Evolutionary conservation across 2,888 invertebrate genomes (phyloP), one percentile per base, ranked within the genome.

Genomic region (Luperina testacea): DNA sequence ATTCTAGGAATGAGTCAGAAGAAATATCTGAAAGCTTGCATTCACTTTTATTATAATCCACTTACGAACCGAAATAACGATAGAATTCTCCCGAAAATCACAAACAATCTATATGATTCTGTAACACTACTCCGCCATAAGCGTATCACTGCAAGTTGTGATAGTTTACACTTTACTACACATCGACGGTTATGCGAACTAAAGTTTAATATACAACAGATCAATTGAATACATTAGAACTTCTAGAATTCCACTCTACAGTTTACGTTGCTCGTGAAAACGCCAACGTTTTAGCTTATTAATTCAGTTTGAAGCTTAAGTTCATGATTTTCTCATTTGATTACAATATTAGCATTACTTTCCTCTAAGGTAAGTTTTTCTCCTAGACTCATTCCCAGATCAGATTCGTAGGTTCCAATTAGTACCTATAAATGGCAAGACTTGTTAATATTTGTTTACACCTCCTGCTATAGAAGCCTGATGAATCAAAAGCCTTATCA

Each of bases 401-500:
- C 45, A 48, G 48, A 65, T 71, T 78, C 9, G 2, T 57, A n/a
- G 15, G 20, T 42, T 79, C 57, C 59, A 72, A 32, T 67, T 8
- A 67, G 42, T 51, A 11, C 42, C 38, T 79, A 2, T 8, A 17
- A 45, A 73, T 17, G 1, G 17, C 17, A 53, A 45, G 45, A 13
- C 51, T 32, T 38, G 53, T 15, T 53, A 59, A n/a, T 42, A 68
- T n/a, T 11, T 3, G 1, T 51, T 57, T 2, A 13, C 13, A 9
- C 27, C 15, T n/a, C n/a, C 32, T 42, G n/a, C 11, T 11, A 38
- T 17, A 51, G 1, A 76, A 45, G 3, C 32, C 7, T 45, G 42
- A 70, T 65, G 64, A 82, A 72, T 77, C 77, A 82, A 82, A 61
- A n/a, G 0, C 8, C 9, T 32, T 53, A 73, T 70, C 78, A 57